phyloP scores from a whole-genome alignment of 2,888 invertebrate genomes.

The Scaptomyza polygonia region DNA sequence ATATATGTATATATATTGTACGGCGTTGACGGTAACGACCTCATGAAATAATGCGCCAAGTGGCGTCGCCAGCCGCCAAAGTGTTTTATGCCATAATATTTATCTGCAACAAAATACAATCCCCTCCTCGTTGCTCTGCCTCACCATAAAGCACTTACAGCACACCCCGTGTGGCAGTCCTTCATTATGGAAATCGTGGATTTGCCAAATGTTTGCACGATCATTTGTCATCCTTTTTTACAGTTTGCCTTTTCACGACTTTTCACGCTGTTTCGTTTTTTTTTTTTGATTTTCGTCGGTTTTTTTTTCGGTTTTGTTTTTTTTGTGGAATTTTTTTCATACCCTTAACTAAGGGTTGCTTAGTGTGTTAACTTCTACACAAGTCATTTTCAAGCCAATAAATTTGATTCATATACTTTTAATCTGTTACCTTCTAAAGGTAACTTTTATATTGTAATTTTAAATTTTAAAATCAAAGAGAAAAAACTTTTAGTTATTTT shows the following conservation, averaged over 20 bases:
- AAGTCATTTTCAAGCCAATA: no score
- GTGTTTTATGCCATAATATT: constrained; percentile 82
- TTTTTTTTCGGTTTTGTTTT: neutral
- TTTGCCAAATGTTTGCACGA: constrained; percentile 82
- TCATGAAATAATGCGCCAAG: constrained; percentile 80
- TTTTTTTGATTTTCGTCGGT: no score
- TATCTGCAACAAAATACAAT: constrained; percentile 48
- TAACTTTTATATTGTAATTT: no score
- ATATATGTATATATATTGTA: constrained; percentile 27
- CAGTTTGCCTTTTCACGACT: constrained; percentile 43
- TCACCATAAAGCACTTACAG: no score
- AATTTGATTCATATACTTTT: no score
- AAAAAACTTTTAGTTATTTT: no score
- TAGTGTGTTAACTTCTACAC: neutral
- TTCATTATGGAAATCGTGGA: constrained; percentile 80
- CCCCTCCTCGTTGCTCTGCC: neutral
- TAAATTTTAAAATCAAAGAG: no score
- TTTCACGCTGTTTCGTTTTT: constrained; percentile 30
- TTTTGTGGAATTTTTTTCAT: neutral
- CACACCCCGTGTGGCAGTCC: constrained; percentile 7
- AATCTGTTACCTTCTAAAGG: no score
- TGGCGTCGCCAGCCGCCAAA: constrained; percentile 68
- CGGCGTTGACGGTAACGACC: constrained; percentile 76
- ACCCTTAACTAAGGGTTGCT: neutral
- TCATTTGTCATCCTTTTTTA: constrained; percentile 82